Evolutionary conservation across 2,888 invertebrate species (phyloP), one percentile per base, ranked within the genome.

Genomic region (Yponomeuta malinellus): DNA sequence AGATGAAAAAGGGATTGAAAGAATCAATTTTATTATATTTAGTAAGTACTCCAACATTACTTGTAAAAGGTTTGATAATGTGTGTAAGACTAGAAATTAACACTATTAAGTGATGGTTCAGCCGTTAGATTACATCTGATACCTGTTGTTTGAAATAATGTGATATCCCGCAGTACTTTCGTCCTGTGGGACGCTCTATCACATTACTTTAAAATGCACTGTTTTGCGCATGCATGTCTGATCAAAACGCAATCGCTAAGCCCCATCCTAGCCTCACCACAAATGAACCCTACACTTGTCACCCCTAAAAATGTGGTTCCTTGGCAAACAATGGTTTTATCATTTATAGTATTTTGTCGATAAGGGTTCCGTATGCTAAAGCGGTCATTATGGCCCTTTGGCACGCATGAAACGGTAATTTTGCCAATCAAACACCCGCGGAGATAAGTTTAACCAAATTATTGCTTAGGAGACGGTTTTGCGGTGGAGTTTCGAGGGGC

Each of bases 311-410:
- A 74, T 76, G 76, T 78, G 77, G 76, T 75, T 75, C 73, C 74
- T 71, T 72, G 65, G 73, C 76, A 79, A 78, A 79, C 81, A 81
- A 80, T 78, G 77, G 78, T 74, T 75, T 76, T 77, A 76, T 76
- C 77, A 76, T 76, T 77, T 77, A 76, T 75, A 73, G 74, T 76
- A 76, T 75, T 76, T 77, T 77, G 76, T 74, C 73, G 74, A 74
- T 72, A 72, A 71, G 72, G 72, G 72, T 68, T 43, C 71, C 63
- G 63, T 66, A 66, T 52, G 71, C 52, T 59, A 52, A 52, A 66
- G 31, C 48, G 59, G 59, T 72, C 71, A 68, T 59, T 29, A 70
- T 5, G 70, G 68, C 68, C 65, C 70, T 65, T 33, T 59, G 12
- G 70, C 68, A 70, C 71, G 65, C 71, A 37, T 65, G 52, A 71